phyloP scores from a whole-genome alignment of 2,888 invertebrate genomes.

The Eulithis testata region DNA sequence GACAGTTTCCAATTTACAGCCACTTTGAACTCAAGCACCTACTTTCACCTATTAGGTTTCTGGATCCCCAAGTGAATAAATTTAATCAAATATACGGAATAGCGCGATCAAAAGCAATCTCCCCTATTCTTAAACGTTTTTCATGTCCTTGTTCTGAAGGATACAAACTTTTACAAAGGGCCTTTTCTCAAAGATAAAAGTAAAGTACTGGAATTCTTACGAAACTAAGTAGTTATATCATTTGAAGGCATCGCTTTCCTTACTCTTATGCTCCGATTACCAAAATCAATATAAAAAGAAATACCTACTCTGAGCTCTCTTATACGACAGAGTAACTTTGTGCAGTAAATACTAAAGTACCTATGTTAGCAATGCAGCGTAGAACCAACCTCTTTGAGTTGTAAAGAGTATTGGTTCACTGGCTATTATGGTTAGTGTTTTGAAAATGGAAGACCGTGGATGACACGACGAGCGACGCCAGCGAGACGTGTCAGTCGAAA shows the following conservation, averaged over 20 bases:
- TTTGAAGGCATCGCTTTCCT: slow-evolving; percentile 11
- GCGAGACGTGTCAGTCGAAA: no score
- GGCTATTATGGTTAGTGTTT: no score
- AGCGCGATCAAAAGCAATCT: slow-evolving; percentile 6
- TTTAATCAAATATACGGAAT: slow-evolving; percentile 18
- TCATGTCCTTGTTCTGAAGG: slow-evolving; percentile 14
- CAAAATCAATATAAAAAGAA: no score
- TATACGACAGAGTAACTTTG: not conserved
- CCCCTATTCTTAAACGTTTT: slow-evolving; percentile 9
- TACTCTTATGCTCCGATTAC: no score
- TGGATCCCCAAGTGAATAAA: slow-evolving; percentile 7
- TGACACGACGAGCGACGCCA: no score
- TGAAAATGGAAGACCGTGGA: no score
- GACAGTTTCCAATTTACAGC: slow-evolving; percentile 3
- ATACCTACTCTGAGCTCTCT: not conserved
- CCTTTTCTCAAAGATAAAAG: slow-evolving; percentile 11
- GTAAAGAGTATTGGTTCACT: no score
- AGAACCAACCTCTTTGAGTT: no score
- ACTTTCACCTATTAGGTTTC: slow-evolving; percentile 4
- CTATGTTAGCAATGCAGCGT: no score
- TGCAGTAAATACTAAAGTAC: no score
- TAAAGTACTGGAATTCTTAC: slow-evolving; percentile 14
- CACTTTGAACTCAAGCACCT: slow-evolving; percentile 11
- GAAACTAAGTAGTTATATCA: slow-evolving; percentile 16
- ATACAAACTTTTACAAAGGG: slow-evolving; percentile 20